phyloP scores from a whole-genome alignment of 2,888 invertebrate species.

The Epirrhoe tristata region DNA sequence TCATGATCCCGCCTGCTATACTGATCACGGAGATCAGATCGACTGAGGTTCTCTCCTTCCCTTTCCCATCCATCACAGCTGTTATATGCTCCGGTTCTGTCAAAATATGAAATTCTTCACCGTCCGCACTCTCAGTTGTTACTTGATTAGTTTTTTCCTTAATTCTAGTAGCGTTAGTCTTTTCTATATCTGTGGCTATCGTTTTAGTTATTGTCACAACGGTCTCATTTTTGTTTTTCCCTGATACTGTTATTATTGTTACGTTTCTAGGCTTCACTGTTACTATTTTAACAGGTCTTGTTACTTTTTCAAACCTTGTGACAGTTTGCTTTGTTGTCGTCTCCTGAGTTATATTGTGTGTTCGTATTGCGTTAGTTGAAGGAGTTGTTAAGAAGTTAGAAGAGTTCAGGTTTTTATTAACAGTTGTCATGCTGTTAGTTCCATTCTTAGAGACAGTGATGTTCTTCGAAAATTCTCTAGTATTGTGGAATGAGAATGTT shows the following conservation, averaged over 20 bases:
- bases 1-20: constrained; percentile 81
- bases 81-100: constrained; percentile 85
- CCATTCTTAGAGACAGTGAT: constrained; percentile 54
- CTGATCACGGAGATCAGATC: constrained; percentile 80
- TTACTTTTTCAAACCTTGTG: constrained; percentile 42
- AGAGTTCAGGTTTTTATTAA: constrained; percentile 61
- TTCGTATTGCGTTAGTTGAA: constrained; percentile 55
- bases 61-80: constrained; percentile 79
- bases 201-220: constrained; percentile 35
- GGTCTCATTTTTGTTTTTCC: constrained; percentile 36
- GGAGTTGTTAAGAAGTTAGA: constrained; percentile 65
- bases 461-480: constrained; percentile 44
- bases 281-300: constrained; percentile 45
- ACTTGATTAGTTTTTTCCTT: constrained; percentile 54
- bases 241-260: constrained; percentile 42
- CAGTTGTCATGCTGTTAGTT: constrained; percentile 79
- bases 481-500: constrained; percentile 42
- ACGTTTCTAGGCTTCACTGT: constrained; percentile 42
- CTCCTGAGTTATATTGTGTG: constrained; percentile 38
- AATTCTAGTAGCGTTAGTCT: constrained; percentile 51
- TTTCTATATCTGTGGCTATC: constrained; percentile 43
- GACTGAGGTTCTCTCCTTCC: constrained; percentile 68
- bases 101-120: constrained; percentile 83
- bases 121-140: constrained; percentile 66
- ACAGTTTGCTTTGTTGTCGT: constrained; percentile 21